Evolutionary conservation across 2,888 invertebrate genomes (phyloP).

Genomic region (Hydraecia micacea): DNA sequence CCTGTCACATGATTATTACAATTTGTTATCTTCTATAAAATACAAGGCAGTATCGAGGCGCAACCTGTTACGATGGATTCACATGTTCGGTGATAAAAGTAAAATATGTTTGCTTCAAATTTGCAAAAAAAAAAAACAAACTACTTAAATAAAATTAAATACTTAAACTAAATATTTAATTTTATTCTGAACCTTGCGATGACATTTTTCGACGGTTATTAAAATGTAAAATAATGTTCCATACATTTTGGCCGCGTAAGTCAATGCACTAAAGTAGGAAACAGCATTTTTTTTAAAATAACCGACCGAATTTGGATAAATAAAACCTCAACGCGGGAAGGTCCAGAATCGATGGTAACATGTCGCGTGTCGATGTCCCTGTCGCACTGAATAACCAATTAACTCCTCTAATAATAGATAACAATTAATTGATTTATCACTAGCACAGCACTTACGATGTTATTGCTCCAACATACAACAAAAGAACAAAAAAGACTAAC

Average conservation of each 20-base stretch:
- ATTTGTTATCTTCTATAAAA: too few species aligned
- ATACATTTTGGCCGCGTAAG: neutral
- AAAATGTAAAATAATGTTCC: neutral
- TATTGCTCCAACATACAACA: conserved; percentile 11
- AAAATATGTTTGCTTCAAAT: too few species aligned
- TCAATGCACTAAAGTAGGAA: neutral
- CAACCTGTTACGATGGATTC: too few species aligned
- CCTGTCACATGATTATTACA: too few species aligned
- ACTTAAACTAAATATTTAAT: too few species aligned
- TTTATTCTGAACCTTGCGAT: too few species aligned
- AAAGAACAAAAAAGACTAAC: conserved; percentile 4
- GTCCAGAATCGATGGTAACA: neutral
- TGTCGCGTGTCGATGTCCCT: too few species aligned
- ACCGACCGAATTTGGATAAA: neutral
- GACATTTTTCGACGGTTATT: neutral
- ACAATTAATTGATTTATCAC: conserved; percentile 22
- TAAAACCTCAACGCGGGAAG: neutral
- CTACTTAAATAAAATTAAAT: too few species aligned
- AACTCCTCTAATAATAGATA: conserved; percentile 30
- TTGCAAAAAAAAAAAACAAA: too few species aligned
- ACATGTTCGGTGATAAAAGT: too few species aligned
- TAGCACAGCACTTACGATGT: conserved; percentile 19
- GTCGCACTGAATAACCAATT: conserved; percentile 6
- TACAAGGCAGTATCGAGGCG: too few species aligned
- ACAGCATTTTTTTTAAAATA: neutral